Conservation (phyloP, 2,797 vertebrate genomes). For the Remorina albescens region DNA sequence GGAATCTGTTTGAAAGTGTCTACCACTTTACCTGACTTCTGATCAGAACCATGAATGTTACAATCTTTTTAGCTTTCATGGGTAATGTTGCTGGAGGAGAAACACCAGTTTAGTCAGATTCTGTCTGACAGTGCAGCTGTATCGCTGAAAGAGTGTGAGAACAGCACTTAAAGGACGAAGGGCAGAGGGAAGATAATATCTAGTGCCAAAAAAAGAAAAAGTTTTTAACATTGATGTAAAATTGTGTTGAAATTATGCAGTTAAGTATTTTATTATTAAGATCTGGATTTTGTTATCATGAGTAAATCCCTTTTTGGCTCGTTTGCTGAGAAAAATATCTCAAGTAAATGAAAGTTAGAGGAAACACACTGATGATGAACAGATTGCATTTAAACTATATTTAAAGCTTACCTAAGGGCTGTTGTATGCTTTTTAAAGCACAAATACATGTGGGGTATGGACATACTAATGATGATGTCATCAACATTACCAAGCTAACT, state of each 20-base stretch:
- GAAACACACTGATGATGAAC: background rate
- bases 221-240: too few relatives aligned
- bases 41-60: too few relatives aligned
- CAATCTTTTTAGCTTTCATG: background rate
- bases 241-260: too few relatives aligned
- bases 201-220: slow-evolving; percentile 17
- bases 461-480: background rate
- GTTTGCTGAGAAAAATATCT: too few relatives aligned
- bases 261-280: too few relatives aligned
- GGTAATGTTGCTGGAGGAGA: too few relatives aligned
- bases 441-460: background rate
- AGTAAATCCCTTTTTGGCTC: background rate
- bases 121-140: slow-evolving; percentile 36
- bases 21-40: background rate
- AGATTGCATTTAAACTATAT: background rate
- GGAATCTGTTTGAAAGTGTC: background rate
- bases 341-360: background rate
- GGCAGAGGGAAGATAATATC: slow-evolving; percentile 31
- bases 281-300: background rate
- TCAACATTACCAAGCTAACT: background rate
- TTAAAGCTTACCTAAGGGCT: background rate
- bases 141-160: slow-evolving; percentile 39
- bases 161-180: slow-evolving; percentile 36
- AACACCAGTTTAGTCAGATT: background rate
- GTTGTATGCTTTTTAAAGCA: background rate